Conservation (phyloP, 2,888 invertebrate genomes). For the Cheilosia grossa region DNA sequence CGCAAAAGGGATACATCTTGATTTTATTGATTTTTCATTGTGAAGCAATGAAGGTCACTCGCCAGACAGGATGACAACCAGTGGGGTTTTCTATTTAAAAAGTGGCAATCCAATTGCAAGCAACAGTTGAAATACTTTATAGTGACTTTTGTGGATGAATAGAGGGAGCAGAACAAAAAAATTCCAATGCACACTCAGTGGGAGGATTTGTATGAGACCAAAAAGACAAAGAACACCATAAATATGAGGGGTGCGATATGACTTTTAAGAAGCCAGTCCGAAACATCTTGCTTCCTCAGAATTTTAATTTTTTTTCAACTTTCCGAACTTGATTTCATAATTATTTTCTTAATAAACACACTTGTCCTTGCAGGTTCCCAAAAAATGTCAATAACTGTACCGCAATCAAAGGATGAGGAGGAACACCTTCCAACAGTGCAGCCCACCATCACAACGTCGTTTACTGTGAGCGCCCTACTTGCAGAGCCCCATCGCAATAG, state of each 20-base stretch:
- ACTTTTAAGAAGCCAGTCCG: too few relatives aligned
- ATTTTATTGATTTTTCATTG: conserved; percentile 58
- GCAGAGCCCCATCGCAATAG: conserved; percentile 27
- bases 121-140: not conserved
- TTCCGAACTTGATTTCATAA: too few relatives aligned
- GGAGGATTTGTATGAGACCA: too few relatives aligned
- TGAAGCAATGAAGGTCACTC: conserved; percentile 47
- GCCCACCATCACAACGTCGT: conserved; percentile 38
- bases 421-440: conserved; percentile 79
- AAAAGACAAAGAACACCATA: too few relatives aligned
- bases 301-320: too few relatives aligned
- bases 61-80: conserved; percentile 40
- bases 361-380: conserved; percentile 75
- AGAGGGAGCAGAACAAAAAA: not conserved
- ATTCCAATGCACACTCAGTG: too few relatives aligned
- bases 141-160: not conserved
- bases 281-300: too few relatives aligned
- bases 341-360: not conserved
- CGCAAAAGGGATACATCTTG: conserved; percentile 36
- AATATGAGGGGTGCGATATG: too few relatives aligned
- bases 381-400: conserved; percentile 83
- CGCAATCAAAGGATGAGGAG: conserved; percentile 80
- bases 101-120: not conserved
- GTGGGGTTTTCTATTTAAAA: conserved; percentile 28
- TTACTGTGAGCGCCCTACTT: conserved; percentile 37